Evolutionary conservation across 2,113 vertebrate genomes (phyloP), one percentile per base, ranked within the genome.

Genomic region (Baryphthengus martii): DNA sequence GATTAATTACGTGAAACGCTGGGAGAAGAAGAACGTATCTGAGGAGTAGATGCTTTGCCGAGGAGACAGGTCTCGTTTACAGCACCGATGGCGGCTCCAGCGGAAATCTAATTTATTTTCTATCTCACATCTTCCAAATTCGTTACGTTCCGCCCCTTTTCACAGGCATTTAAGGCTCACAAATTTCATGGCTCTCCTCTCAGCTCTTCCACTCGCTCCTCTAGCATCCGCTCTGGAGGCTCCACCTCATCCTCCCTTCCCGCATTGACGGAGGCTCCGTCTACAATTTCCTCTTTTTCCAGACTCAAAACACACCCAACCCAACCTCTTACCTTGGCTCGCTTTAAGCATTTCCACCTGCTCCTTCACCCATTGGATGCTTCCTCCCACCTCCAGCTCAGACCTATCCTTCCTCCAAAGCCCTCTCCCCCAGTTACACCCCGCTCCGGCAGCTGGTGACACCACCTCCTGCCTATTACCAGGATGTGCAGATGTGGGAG

Each of bases 191-290:
- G 21, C 62, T 86, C 71, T 71, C 84, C 73, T 92, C 96, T 96
- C 94, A 93, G 95, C 93, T 95, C 91, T 85, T 86, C 95, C 65
- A 86, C 71, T 20, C 50, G 68, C 28, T 96, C 42, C 87, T 91
- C 73, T 17, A 81, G 8, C 11, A 28, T 33, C 58, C 1, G 4
- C 31, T 85, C 77, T 83, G 70, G 42, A 93, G 68, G 21, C 39
- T 76, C 44, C 85, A 81, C 31, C 78, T 93, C 62, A 59, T 58
- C 66, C 50, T 77, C 67, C 55, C 52, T 63, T 86, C 52, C 87
- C 45, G 71, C 77, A 15, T 42, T 71, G 25, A 14, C 3, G 2
- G 68, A 82, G 39, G 72, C 50, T 94, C 58, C 0, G 1, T 50
- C 81, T 35, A 44, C 65, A n/a, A n/a, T 47, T 55, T 16, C 31